Base-by-base conservation (phyloP, 2,888 invertebrate genomes). In the Gymnoscelis rufifasciata region DNA sequence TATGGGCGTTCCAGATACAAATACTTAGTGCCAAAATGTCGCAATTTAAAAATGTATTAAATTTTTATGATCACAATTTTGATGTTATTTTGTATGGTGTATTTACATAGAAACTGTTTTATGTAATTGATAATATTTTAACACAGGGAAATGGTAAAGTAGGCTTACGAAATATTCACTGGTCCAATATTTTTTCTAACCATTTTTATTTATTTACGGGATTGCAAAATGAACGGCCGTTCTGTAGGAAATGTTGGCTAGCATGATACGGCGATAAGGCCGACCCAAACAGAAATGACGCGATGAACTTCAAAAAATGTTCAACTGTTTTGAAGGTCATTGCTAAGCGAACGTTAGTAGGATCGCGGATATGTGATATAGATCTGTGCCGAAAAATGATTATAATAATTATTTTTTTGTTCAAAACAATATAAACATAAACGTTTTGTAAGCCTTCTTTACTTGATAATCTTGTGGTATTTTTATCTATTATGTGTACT, bases 1-100 rank as follows among this genome's bases (percentile, higher is more conserved):
- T 69, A 71, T 77, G 74, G 74, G 78, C 76, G 77, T 84, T 79
- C 83, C 84, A 86, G 86, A 84, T 82, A 75, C 74, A 86, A 87
- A 84, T 82, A 75, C 74, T 72, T 78, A 80, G 87, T 88, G 87
- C 87, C 87, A 88, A 88, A 68, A 67, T 68, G 52, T 54, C 56
- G 51, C 52, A 7, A 29, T 7, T 29, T 42, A 10, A 28, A 41
- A 43, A 38, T 36, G 43, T 41, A 49, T 68, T 65, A 70, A 66
- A 64, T 72, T 75, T 76, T 60, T 62, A 55, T 49, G 75, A 83
- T 84, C 82, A 83, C 83, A 83, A 79, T 75, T 74, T 75, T 68
- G 57, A 55, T 62, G 62, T 62, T 59, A 55, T 55, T 59, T 64
- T 66, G 60, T 64, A 68, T 68, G 60, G 56, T 66, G 57, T 50